A percentile compares a stretch with the other conserved stretches of the same genome.
These are phyloP conservation scores for Scolopax rusticola DNA, from an alignment of 2,797 vertebrate species.

Conservation along the genomic window DNA sequence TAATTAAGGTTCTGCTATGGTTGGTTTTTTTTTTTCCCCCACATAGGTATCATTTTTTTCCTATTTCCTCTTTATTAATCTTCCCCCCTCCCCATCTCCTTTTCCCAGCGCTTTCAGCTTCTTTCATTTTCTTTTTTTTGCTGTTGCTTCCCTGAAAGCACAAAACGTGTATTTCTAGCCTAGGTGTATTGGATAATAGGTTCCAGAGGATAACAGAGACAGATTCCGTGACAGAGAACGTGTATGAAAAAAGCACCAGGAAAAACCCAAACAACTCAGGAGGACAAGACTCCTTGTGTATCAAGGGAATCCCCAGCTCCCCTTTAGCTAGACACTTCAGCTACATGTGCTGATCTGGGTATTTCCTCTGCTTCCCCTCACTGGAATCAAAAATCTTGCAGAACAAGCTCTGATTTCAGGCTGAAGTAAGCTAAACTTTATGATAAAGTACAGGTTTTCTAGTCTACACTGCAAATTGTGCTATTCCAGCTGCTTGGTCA, in stretches of 20 bases:
- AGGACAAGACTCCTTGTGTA: neutral
- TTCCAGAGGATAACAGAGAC: neutral
- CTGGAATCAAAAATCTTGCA: neutral
- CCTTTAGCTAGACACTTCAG: neutral
- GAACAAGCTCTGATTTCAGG: neutral
- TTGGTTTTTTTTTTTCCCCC: neutral
- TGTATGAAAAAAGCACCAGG: neutral
- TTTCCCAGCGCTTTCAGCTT: neutral
- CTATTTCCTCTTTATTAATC: neutral
- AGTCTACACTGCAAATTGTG: neutral
- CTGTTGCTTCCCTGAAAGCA: neutral
- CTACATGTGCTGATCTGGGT: neutral
- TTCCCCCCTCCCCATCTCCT: fast-evolving
- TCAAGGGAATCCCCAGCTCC: neutral
- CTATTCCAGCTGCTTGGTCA: neutral
- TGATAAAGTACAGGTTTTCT: neutral
- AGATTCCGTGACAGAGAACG: neutral
- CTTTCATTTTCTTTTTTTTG: neutral
- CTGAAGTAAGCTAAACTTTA: neutral
- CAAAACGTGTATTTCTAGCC: neutral
- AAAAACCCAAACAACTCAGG: neutral
- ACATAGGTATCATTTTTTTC: neutral
- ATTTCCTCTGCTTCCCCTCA: neutral
- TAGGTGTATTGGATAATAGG: neutral
- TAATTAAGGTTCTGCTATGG: neutral